Conservation (phyloP, 2,113 vertebrate species). For the Macrotis lagotis region DNA sequence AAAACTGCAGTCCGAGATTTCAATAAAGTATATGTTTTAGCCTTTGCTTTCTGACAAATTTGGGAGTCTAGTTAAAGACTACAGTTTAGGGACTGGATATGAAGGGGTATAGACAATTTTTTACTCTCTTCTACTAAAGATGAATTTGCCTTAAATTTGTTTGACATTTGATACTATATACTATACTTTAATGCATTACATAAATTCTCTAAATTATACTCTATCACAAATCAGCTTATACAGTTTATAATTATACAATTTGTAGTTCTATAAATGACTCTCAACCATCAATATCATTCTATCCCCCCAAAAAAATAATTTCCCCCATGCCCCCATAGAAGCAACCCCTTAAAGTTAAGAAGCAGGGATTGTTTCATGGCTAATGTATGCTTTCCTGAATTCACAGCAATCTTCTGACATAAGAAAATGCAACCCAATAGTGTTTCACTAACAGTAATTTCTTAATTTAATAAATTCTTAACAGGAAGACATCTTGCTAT, state of each 20-base stretch:
- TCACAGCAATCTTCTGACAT: background rate
- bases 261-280: background rate
- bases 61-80: constrained; percentile 38
- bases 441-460: constrained; percentile 10
- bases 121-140: background rate
- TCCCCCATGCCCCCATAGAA: background rate
- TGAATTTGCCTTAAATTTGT: constrained; percentile 17
- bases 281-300: background rate
- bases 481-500: background rate
- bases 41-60: constrained; percentile 56
- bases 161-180: constrained; percentile 45
- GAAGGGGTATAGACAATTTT: constrained; percentile 41
- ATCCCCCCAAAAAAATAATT: background rate
- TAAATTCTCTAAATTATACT: constrained; percentile 47
- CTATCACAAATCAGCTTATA: constrained; percentile 41
- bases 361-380: background rate
- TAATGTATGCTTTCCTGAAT: constrained; percentile 19
- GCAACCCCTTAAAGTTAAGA: background rate
- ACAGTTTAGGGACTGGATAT: constrained; percentile 24
- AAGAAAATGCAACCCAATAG: background rate
- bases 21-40: constrained; percentile 56
- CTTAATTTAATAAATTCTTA: background rate
- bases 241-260: background rate
- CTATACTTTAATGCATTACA: constrained; percentile 41
- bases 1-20: constrained; percentile 52